Evolutionary conservation across 1,140 invertebrate genomes (phyloP).

Genomic region (Myzus persicae): DNA sequence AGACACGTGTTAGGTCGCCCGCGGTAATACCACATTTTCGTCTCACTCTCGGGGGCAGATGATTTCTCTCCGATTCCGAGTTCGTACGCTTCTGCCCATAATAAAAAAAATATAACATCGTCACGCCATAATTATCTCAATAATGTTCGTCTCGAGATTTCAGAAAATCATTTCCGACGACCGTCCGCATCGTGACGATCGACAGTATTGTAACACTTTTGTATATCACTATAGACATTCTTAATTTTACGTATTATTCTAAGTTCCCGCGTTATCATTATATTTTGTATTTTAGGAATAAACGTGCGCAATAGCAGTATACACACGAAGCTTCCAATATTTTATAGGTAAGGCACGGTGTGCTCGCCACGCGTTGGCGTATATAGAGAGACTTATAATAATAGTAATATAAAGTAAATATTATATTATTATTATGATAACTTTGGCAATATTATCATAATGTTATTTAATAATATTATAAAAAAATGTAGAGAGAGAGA

Average conservation of each 20-base stretch:
- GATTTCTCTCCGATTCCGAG: background rate
- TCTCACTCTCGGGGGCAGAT: background rate
- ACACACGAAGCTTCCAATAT: constrained; percentile 24
- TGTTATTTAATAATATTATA: background rate
- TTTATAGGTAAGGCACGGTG: background rate
- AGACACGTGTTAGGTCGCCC: too few relatives aligned
- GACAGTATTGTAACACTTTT: background rate
- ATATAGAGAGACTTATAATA: constrained; percentile 28
- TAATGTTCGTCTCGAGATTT: background rate
- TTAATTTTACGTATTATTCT: background rate
- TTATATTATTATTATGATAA: constrained; percentile 28
- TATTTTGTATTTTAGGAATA: background rate
- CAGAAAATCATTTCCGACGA: background rate
- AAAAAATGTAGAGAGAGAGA: background rate
- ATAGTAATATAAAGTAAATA: background rate
- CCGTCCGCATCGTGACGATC: background rate
- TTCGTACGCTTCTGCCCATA: background rate
- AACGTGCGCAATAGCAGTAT: background rate
- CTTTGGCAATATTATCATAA: constrained; percentile 38
- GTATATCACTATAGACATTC: background rate
- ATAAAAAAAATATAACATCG: background rate
- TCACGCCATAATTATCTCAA: too few relatives aligned
- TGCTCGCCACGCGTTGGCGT: background rate
- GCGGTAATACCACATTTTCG: background rate
- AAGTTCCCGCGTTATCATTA: background rate